These are phyloP conservation scores for Phthorimaea operculella DNA, from an alignment of 1,140 invertebrate species.

Conservation along the genomic window DNA sequence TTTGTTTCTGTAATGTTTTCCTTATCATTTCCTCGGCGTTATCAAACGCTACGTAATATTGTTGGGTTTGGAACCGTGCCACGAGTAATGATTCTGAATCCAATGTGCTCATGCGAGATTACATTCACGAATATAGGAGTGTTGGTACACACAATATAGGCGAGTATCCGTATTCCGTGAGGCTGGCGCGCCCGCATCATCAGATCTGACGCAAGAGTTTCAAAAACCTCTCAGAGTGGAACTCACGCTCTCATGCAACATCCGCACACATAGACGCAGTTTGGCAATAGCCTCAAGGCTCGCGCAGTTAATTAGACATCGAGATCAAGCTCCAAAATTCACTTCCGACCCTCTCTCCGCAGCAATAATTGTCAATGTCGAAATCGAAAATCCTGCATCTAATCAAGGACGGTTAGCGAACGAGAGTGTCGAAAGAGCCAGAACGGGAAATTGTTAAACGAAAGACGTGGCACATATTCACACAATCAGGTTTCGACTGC, in stretches of 20 bases:
- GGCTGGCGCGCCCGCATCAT: conserved; percentile 15
- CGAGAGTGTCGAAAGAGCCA: background rate
- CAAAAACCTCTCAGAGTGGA: conserved; percentile 12
- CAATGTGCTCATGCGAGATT: background rate
- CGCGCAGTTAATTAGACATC: conserved; percentile 21
- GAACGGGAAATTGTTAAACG: conserved; percentile 3
- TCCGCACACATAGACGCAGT: conserved; percentile 22
- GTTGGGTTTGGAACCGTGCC: background rate
- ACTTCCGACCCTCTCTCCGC: background rate
- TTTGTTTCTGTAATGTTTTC: background rate
- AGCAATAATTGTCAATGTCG: no score
- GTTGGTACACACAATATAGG: background rate
- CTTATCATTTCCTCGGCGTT: background rate
- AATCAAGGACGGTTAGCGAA: conserved; percentile 1
- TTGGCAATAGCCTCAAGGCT: conserved; percentile 27
- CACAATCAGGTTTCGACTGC: conserved; percentile 49
- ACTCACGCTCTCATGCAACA: conserved; percentile 5
- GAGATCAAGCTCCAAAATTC: conserved; percentile 1
- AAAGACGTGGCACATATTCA: conserved; percentile 21
- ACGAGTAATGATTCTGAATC: background rate
- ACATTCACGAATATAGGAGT: background rate
- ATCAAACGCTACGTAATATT: background rate
- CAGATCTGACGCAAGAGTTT: conserved; percentile 14
- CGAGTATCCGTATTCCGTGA: background rate
- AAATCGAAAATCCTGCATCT: background rate